Evolutionary conservation across 1,140 invertebrate species (phyloP), one percentile per base, ranked within the genome.

Genomic region (Dendrolimus punctatus): DNA sequence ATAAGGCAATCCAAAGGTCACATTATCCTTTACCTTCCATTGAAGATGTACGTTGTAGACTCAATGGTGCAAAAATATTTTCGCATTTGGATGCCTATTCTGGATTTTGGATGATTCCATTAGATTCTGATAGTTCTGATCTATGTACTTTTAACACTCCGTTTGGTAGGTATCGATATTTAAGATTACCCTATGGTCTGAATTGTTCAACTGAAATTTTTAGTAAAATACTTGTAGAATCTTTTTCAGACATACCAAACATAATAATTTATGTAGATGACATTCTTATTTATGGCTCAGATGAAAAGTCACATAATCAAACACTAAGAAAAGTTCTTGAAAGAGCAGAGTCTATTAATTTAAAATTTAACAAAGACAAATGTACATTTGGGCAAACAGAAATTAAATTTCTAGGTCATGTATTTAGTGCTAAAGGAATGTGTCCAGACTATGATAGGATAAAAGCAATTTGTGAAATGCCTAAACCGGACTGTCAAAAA

Each of bases 301-400:
- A 42, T 42, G 41, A 42, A 8, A 42, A 42, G 23, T 23, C 23
- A 39, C 38, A 49, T 49, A 37, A 47, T n/a, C 6, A 6, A 4
- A 10, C 4, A 6, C 37, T 47, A 5, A 47, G 4, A 10, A 37
- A 10, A 36, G 2, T 47, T 8, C 38, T 47, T 37, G 46, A 47
- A 2, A 36, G 46, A 36, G 9, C 46, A 8, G 6, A 37, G 38
- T 6, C 5, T 6, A 47, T 47, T 6, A 47, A 47, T 36, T 47
- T 47, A 47, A 47, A 47, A 5, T 47, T 47, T 47, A 47, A 47
- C 23, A 47, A 47, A 47, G 46, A 47, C 5, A 47, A 49, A 39
- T 49, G 23, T 23, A 23, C 44, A 45, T n/a, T 10, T 45, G 23
- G 44, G 8, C 6, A 23, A 10, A 8, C n/a, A 45, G 44, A 6